Percentiles rank a stretch among this genome's conserved stretches.
Evolutionary conservation across 2,888 invertebrate genomes (phyloP).

Genomic region (Liodrosophila aerea): DNA sequence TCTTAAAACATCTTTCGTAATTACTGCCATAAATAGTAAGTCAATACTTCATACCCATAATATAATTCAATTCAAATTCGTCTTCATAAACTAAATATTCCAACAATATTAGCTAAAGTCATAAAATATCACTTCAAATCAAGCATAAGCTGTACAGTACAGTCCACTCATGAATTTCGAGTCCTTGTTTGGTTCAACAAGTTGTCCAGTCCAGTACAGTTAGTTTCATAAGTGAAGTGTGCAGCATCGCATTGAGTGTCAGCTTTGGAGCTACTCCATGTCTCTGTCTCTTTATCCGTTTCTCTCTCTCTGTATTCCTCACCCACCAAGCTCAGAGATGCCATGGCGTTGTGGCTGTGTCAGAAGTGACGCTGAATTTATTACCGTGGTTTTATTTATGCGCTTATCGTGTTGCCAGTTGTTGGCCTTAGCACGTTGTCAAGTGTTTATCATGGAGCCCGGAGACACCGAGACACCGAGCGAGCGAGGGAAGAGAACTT

Average conservation of each 20-base stretch:
- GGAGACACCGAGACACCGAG: slow-evolving; percentile 10
- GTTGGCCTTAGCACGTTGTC: slow-evolving; percentile 76
- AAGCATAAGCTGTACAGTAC: no score
- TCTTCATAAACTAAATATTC: no score
- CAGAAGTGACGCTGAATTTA: slow-evolving; percentile 71
- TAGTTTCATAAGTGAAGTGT: slow-evolving; percentile 3
- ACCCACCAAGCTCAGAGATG: background rate
- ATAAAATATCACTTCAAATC: no score
- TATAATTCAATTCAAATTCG: no score
- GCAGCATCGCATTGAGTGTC: slow-evolving; percentile 4
- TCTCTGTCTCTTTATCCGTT: background rate
- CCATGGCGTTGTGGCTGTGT: slow-evolving; percentile 44
- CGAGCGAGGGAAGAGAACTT: slow-evolving; percentile 22
- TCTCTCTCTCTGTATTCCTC: background rate
- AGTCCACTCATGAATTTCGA: slow-evolving; percentile 12
- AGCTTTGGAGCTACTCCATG: slow-evolving; percentile 14
- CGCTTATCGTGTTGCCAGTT: slow-evolving; percentile 66
- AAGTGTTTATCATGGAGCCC: slow-evolving; percentile 74
- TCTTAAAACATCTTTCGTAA: no score
- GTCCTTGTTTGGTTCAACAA: slow-evolving; percentile 6
- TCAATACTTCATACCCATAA: no score
- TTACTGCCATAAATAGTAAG: no score
- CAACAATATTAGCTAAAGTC: no score
- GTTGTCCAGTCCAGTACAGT: background rate
- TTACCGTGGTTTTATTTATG: slow-evolving; percentile 66